phyloP scores from a whole-genome alignment of 2,113 vertebrate species.

The Triplophysa siluroides region DNA sequence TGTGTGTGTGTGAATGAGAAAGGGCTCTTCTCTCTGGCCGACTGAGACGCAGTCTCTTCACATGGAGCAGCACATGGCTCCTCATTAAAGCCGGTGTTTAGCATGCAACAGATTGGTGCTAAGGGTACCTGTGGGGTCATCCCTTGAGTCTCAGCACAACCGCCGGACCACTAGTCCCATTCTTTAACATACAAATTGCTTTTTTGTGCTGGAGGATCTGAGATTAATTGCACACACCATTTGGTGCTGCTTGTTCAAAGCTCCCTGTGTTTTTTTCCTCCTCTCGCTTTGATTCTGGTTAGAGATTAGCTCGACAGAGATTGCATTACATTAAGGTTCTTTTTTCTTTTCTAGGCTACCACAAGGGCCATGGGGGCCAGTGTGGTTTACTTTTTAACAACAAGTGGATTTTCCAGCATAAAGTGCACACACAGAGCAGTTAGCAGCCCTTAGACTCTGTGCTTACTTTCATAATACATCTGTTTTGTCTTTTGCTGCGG shows the following conservation, averaged over 20 bases:
- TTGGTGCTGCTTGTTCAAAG: slow-evolving; percentile 66
- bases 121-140: slow-evolving; percentile 56
- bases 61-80: slow-evolving; percentile 58
- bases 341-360: slow-evolving; percentile 56
- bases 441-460: slow-evolving; percentile 34
- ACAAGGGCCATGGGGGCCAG: slow-evolving; percentile 55
- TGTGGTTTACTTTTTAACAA: slow-evolving; percentile 69
- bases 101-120: slow-evolving; percentile 64
- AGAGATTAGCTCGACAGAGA: slow-evolving; percentile 68
- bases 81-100: slow-evolving; percentile 63
- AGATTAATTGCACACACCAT: slow-evolving; percentile 73
- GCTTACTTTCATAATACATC: slow-evolving; percentile 28
- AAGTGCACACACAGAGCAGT: slow-evolving; percentile 32
- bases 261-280: slow-evolving; percentile 48
- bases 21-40: slow-evolving; percentile 23
- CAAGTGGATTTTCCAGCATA: slow-evolving; percentile 61
- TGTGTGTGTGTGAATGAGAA: slow-evolving; percentile 28
- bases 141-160: slow-evolving; percentile 49
- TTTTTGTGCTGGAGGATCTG: slow-evolving; percentile 73
- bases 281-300: slow-evolving; percentile 65
- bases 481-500: slow-evolving; percentile 2
- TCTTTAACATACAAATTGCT: slow-evolving; percentile 78
- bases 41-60: slow-evolving; percentile 35
- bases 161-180: slow-evolving; percentile 53
- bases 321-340: slow-evolving; percentile 62